Base-by-base conservation (phyloP, 2,113 vertebrate species). In the Oncorhynchus kisutch region DNA sequence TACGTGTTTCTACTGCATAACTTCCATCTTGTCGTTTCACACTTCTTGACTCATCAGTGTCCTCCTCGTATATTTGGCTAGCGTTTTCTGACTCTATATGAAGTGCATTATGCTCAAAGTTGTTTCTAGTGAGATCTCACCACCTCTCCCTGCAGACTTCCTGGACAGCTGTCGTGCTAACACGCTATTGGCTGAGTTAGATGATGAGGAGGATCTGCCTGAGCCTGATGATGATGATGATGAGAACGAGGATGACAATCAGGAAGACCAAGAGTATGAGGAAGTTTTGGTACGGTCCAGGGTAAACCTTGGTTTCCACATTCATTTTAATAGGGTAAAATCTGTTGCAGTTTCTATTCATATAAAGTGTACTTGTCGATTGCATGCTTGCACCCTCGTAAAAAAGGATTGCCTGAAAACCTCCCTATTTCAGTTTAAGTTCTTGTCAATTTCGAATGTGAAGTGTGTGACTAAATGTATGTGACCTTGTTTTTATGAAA, bases 201-300 rank as follows among this genome's bases (percentile, higher is more conserved):
- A 99, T 74, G 98, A 99, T 80, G 98, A 99, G 85, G 98, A 99
- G 72, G 97, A 99, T 87, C 94, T 99, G 2, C 97, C 98, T 18
- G 98, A 99, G 83, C 97, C 98, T 0, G 98, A 99, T 71, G 98
- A 99, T 25, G 98, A 99, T 48, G 98, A 99, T 54, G 98, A 99
- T 70, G 98, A 99, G 89, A 99, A 99, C 70, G 97, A 99, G 92
- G 98, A 99, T 83, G 98, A 99, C 91, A 99, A 99, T 92, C 98
- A 99, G 89, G 98, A 99, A 86, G 98, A 99, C 90, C 98, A 99
- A 87, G 98, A 99, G 92, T 99, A 99, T 85, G 98, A 99, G 90
- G 97, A 99, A 94, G 98, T 99, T 81, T 94, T 99, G 97, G 98
- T 99, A 95, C 57, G 92, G 75, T 82, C 73, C 83, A 85, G 87